Evolutionary conservation across 64 coral and sea anemone genomes (phyloP), one percentile per base, ranked within the genome.

Genomic region (Porites lutea): DNA sequence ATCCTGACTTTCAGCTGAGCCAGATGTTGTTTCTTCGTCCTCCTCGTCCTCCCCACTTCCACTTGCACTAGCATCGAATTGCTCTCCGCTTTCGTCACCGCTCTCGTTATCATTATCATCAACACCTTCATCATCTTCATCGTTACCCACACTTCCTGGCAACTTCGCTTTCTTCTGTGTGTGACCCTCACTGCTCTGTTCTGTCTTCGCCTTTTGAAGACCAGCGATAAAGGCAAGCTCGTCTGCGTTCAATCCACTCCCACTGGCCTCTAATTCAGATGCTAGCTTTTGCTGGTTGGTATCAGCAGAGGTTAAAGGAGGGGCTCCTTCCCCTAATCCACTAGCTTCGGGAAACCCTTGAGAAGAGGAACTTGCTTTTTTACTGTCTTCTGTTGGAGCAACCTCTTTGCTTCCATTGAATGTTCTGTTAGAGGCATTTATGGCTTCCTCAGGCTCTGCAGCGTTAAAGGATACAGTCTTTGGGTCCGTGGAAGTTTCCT

Each of bases 161-260:
- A 93, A 82, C 11, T 74, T 52, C 46, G 89, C 21, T 27, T n/a
- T 62, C 23, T 50, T 59, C 19, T 43, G 70, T 54, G 72, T 65
- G 47, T 92, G 57, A 19, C 19, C 12, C 43, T 61, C 21, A 60
- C 59, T 83, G 13, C 51, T 74, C 19, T 92, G 71, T 37, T 77
- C 2, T 64, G 65, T 77, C 81, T 68, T 84, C 69, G 77, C 92
- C 13, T 94, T 94, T 45, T 96, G 88, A 43, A 96, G 92, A 53
- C 90, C 92, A 21, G 95, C 91, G 59, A 96, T 93, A 62, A 96
- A 96, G 6, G 95, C 95, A 12, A 89, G 88, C 58, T 96, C 95
- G 60, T 96, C 95, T 19, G 95, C 88, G 65, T 79, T 94, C 1
- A 96, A 75, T 6, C 74, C 90, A 18, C 52, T 52, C 20, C 82